Percentiles rank a stretch among this genome's conserved stretches.
phyloP scores from a whole-genome alignment of 2,797 vertebrate genomes.

The Spheniscus humboldti region DNA sequence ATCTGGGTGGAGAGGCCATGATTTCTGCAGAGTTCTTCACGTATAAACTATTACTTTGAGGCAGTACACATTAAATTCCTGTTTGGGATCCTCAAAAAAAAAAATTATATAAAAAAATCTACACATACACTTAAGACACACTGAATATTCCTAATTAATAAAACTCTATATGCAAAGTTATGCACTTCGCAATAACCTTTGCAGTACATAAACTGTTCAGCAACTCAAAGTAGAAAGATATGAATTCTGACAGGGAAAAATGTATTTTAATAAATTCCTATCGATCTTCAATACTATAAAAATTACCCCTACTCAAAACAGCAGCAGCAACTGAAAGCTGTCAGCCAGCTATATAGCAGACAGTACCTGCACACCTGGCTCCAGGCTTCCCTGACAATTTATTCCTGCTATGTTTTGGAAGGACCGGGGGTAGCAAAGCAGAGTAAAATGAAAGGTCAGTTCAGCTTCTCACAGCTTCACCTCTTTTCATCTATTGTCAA shows the following conservation, averaged over 20 bases:
- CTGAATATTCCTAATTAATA: neutral
- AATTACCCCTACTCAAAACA: neutral
- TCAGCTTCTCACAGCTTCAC: neutral
- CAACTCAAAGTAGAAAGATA: neutral
- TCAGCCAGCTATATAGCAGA: neutral
- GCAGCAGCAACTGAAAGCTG: neutral
- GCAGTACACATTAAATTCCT: neutral
- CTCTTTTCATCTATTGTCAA: neutral
- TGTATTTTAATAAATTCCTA: neutral
- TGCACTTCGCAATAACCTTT: rapidly evolving
- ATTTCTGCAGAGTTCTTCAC: neutral
- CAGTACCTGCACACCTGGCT: neutral
- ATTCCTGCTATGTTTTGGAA: neutral
- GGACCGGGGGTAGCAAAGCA: neutral
- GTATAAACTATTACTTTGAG: neutral
- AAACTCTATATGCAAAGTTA: neutral
- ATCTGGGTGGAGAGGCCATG: neutral
- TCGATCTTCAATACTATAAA: neutral
- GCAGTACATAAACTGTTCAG: rapidly evolving
- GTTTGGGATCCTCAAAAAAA: neutral
- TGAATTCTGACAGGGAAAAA: neutral
- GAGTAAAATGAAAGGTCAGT: neutral
- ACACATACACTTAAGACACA: neutral
- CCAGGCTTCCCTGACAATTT: neutral
- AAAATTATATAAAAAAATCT: neutral